Base-by-base conservation (phyloP, 2,797 vertebrate genomes). In the Zenarchopterus dispar region DNA sequence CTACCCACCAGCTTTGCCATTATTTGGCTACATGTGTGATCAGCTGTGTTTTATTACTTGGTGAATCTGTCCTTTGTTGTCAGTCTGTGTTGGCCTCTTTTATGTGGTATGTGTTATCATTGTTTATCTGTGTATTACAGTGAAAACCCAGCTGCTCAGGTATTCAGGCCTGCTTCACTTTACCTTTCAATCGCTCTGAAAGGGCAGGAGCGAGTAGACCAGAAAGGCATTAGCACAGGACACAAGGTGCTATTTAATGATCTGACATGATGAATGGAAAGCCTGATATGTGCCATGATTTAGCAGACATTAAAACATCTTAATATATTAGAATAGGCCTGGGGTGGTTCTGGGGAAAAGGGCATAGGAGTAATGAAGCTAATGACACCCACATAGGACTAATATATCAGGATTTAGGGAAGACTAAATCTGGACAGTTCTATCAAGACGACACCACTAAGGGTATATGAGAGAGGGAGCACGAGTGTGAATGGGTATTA, bases 281-380 rank as follows among this genome's bases (percentile, higher is more conserved):
- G 77, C 75, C 84, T 80, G 80, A 85, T 82, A 67, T 80, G 68
- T 75, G 79, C 71, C 78, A 44, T 80, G 78, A 90, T 89, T 89
- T 85, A 86, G 73, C 81, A 83, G 83, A 89, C 82, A 88, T 92
- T 91, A 90, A 89, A 89, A 78, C 77, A 73, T 78, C 73, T 86
- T 87, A 77, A 91, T 90, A 84, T 88, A 93, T 91, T 84, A 89
- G 66, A 85, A 63, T 60, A 42, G 45, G 71, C 84, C 83, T 77
- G 69, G 42, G 77, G 88, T 85, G 80, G 70, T 75, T 88, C 81
- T 75, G 69, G 81, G 78, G 73, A 75, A 85, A 87, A 85, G 81
- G 83, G 84, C 73, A 81, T 69, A 55, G 71, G 72, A 89, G 80
- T 89, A 88, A 91, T 87, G 75, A 67, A 74, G 84, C 84, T 84